These are phyloP conservation scores for Cheilosia impressa DNA, from an alignment of 2,888 invertebrate species.

Conservation along the genomic window DNA sequence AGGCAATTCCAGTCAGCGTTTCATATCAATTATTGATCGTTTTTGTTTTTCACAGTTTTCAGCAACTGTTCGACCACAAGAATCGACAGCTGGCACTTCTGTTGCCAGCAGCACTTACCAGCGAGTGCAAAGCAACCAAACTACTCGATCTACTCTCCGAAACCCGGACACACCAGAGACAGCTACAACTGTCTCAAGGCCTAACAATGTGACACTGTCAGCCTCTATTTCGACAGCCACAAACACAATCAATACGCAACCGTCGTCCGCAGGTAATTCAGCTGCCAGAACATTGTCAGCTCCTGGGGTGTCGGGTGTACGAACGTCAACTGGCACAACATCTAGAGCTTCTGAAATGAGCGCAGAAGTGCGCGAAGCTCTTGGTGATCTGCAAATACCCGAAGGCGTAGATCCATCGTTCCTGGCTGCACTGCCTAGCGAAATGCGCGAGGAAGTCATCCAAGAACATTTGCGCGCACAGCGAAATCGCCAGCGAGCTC, in stretches of 20 bases:
- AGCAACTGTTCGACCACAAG: slow-evolving; percentile 43
- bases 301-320: slow-evolving; percentile 16
- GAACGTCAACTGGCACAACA: slow-evolving; percentile 19
- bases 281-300: neutral
- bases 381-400: slow-evolving; percentile 85
- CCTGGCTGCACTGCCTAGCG: slow-evolving; percentile 93
- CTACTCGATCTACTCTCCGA: slow-evolving; percentile 9
- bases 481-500: slow-evolving; percentile 85
- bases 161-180: slow-evolving; percentile 3
- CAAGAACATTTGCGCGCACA: slow-evolving; percentile 90
- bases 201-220: neutral
- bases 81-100: neutral
- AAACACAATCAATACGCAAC: slow-evolving; percentile 10
- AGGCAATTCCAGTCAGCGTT: too few species aligned
- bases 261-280: slow-evolving; percentile 7
- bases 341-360: slow-evolving; percentile 78
- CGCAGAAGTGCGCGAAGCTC: slow-evolving; percentile 80
- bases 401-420: slow-evolving; percentile 96
- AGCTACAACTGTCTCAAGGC: neutral
- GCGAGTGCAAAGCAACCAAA: slow-evolving; percentile 5
- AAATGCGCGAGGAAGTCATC: slow-evolving; percentile 94
- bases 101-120: slow-evolving; percentile 1
- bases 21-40: too few species aligned
- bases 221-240: slow-evolving; percentile 38
- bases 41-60: slow-evolving; percentile 23